These are phyloP conservation scores for Leptopilina syphax DNA, from an alignment of 2,888 invertebrate genomes.

Conservation along the genomic window DNA sequence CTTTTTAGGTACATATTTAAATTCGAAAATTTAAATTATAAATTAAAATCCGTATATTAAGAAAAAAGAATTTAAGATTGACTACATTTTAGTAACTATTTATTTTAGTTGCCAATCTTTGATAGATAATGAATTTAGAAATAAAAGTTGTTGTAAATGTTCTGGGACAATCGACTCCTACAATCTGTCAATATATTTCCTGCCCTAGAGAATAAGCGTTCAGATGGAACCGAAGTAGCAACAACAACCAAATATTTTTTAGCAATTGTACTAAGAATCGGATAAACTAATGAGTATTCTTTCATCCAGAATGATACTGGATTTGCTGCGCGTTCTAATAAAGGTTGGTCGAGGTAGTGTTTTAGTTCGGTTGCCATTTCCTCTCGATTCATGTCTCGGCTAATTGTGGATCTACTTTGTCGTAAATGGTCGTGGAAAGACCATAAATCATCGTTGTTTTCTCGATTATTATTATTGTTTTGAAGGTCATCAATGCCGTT, in stretches of 20 bases:
- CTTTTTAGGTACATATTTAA: too few relatives aligned
- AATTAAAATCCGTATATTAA: too few relatives aligned
- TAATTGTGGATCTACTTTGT: too few relatives aligned
- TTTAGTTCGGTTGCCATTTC: background rate
- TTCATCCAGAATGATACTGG: background rate
- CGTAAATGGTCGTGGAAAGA: too few relatives aligned
- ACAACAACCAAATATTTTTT: constrained; percentile 39
- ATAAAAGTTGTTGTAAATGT: constrained; percentile 46
- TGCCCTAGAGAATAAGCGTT: constrained; percentile 25
- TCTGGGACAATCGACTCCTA: constrained; percentile 46
- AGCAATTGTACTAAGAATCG: constrained; percentile 5
- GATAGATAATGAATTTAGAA: constrained; percentile 45
- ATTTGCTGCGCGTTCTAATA: background rate
- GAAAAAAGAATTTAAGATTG: too few relatives aligned
- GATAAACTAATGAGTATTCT: background rate
- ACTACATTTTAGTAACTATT: too few relatives aligned
- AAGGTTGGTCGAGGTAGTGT: background rate
- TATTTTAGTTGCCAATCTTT: constrained; percentile 39
- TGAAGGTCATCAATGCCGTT: too few relatives aligned
- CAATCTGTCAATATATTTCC: constrained; percentile 48
- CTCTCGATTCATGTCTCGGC: background rate
- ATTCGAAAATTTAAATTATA: too few relatives aligned
- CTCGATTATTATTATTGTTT: background rate
- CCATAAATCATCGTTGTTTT: constrained; percentile 9
- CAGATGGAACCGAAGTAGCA: constrained; percentile 44